A percentile compares a stretch with the other conserved stretches of the same genome.
Conservation (phyloP, 2,888 invertebrate species). For the Epinotia brunnichana region DNA sequence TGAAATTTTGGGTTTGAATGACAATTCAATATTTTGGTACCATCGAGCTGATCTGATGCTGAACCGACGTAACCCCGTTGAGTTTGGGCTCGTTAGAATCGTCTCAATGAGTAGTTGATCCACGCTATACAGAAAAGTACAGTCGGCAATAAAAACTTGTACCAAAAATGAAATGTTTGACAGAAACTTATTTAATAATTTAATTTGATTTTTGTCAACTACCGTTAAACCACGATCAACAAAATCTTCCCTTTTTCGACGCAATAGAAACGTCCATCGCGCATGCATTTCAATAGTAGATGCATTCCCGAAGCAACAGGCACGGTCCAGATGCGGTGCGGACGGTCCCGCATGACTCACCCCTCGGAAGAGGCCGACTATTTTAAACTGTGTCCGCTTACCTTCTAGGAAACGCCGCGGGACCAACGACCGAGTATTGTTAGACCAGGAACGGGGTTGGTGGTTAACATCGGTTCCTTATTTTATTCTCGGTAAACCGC, state of each 20-base stretch:
- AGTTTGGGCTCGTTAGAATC: too few species aligned
- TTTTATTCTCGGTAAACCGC: constrained; percentile 67
- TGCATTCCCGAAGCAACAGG: constrained; percentile 21
- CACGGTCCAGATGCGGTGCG: constrained; percentile 74
- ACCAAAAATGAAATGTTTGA: too few species aligned
- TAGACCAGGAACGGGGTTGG: constrained; percentile 77
- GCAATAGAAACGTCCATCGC: not conserved
- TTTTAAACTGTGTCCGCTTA: constrained; percentile 83
- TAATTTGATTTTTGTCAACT: too few species aligned
- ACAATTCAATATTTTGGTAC: too few species aligned
- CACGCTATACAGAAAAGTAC: too few species aligned
- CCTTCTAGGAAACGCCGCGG: constrained; percentile 80
- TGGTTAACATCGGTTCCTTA: constrained; percentile 64
- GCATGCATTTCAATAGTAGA: constrained; percentile 36
- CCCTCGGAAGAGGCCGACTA: constrained; percentile 81
- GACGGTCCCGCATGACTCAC: constrained; percentile 67
- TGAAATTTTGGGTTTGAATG: too few species aligned
- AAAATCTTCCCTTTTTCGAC: not conserved
- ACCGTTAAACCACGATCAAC: too few species aligned
- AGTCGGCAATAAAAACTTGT: too few species aligned
- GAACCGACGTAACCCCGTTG: too few species aligned
- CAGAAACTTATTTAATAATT: too few species aligned
- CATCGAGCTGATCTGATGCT: too few species aligned
- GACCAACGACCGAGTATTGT: constrained; percentile 84
- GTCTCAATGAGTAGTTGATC: too few species aligned